A percentile compares a stretch with the other conserved stretches of the same genome.
Conservation (phyloP, 2,113 vertebrate genomes). For the Forbesichthys agassizii region DNA sequence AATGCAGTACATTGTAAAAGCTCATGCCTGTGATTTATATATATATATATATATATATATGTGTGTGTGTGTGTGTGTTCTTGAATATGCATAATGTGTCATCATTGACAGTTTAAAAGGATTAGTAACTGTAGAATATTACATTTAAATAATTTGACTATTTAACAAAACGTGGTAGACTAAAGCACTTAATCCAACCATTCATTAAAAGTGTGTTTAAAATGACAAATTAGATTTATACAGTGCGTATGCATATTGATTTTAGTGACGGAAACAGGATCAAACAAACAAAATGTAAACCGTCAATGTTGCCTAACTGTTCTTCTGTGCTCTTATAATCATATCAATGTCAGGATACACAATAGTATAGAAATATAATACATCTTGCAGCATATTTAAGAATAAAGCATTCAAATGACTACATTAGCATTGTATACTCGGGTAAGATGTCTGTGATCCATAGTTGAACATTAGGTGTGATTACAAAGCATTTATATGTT, state of each 20-base stretch:
- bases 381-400: neutral
- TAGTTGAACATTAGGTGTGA: too few species aligned
- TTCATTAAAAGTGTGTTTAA: neutral
- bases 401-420: conserved; percentile 9
- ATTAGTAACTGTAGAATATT: neutral
- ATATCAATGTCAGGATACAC: conserved; percentile 13
- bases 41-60: too few species aligned
- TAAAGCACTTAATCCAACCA: conserved; percentile 30
- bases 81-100: neutral
- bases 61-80: too few species aligned
- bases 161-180: neutral
- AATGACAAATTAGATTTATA: neutral
- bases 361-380: conserved; percentile 8
- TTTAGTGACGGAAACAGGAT: too few species aligned
- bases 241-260: too few species aligned
- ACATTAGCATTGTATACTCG: neutral
- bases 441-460: conserved; percentile 1
- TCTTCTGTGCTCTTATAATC: conserved; percentile 1
- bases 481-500: too few species aligned
- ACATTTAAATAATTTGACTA: conserved; percentile 2
- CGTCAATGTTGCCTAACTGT: neutral
- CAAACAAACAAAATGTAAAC: too few species aligned
- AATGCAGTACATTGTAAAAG: neutral
- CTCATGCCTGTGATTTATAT: neutral
- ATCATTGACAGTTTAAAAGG: conserved; percentile 7